phyloP scores from a whole-genome alignment of 2,888 invertebrate species.

The Netelia virgata region DNA sequence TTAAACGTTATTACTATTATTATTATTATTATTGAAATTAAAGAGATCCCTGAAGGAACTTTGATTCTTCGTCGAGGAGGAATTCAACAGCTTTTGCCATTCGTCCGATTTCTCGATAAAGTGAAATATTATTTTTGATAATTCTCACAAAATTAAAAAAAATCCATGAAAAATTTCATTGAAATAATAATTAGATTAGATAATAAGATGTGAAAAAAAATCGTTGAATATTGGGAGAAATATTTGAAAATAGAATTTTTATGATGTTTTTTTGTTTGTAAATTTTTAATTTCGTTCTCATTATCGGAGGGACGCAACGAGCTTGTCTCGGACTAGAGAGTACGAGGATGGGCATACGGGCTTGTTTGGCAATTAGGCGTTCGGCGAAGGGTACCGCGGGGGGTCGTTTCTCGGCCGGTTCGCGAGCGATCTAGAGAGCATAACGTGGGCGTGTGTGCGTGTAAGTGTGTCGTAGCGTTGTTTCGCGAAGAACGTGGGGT shows the following conservation, averaged over 20 bases:
- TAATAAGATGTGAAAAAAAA: no score
- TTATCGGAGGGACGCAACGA: conserved; percentile 23
- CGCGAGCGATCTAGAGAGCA: conserved; percentile 44
- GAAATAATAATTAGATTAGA: no score
- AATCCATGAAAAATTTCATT: no score
- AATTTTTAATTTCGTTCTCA: neutral
- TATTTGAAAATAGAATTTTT: neutral
- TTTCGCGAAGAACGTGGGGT: conserved; percentile 53
- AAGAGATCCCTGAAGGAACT: no score
- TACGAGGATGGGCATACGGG: conserved; percentile 65
- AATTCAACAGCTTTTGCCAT: no score
- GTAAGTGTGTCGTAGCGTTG: conserved; percentile 56
- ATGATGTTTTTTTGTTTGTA: conserved; percentile 2
- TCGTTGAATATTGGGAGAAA: neutral
- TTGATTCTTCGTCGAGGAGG: no score
- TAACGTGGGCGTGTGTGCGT: conserved; percentile 74
- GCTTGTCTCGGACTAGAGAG: conserved; percentile 45
- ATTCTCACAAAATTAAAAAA: no score
- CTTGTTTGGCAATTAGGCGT: conserved; percentile 81
- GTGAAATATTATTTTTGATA: no score
- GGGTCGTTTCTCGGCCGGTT: conserved; percentile 73
- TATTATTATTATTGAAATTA: no score
- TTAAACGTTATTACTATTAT: no score
- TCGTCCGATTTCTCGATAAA: no score
- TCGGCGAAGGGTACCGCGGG: conserved; percentile 76